A percentile compares a stretch with the other conserved stretches of the same genome.
phyloP scores from a whole-genome alignment of 2,888 invertebrate species.

The Timema podura region DNA sequence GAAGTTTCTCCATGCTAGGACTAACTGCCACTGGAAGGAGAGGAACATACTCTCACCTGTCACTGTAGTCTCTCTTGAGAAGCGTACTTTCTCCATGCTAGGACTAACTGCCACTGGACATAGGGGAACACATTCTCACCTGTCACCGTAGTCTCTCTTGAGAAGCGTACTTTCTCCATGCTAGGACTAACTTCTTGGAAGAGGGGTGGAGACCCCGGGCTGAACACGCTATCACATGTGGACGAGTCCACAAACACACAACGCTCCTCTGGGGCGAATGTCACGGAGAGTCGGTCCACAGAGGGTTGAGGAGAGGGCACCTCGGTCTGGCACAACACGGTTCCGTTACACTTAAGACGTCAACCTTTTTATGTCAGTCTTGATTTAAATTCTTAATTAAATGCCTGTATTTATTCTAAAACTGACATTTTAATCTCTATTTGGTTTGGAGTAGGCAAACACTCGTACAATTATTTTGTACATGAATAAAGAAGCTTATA shows the following conservation, averaged over 20 bases:
- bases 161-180: conserved; percentile 36
- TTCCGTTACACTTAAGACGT: too few species aligned
- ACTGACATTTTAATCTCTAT: too few species aligned
- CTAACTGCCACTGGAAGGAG: neutral
- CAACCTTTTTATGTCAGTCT: too few species aligned
- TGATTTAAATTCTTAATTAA: too few species aligned
- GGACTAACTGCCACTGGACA: conserved; percentile 15
- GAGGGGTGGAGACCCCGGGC: conserved; percentile 24
- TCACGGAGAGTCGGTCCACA: conserved; percentile 66
- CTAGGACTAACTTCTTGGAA: conserved; percentile 8
- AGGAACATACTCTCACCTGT: conserved; percentile 34
- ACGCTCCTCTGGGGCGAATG: conserved; percentile 60
- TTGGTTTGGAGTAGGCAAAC: too few species aligned
- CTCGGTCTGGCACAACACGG: conserved; percentile 38
- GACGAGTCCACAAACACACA: conserved; percentile 42
- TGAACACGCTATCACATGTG: conserved; percentile 42
- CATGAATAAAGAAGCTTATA: too few species aligned
- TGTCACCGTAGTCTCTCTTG: conserved; percentile 31
- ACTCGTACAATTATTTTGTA: too few species aligned
- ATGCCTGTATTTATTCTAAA: too few species aligned
- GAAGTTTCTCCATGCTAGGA: conserved; percentile 42
- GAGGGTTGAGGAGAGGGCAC: conserved; percentile 66
- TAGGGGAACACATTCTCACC: conserved; percentile 36
- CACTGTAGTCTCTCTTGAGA: conserved; percentile 30
- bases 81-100: conserved; percentile 38